phyloP scores from a whole-genome alignment of 2,888 invertebrate genomes.

The Antitype chi region DNA sequence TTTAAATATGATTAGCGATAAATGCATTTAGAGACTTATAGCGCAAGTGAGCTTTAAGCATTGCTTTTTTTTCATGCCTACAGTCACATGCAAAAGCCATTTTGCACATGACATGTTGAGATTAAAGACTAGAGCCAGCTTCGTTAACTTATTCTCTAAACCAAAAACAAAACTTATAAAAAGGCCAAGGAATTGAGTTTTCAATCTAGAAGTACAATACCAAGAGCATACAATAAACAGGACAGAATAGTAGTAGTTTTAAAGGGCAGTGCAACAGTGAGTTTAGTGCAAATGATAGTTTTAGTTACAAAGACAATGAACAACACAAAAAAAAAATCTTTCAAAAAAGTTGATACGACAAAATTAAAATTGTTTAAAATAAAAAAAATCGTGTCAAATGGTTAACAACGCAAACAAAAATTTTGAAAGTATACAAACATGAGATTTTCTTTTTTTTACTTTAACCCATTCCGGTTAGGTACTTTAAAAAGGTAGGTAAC shows the following conservation, averaged over 20 bases:
- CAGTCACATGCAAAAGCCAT: conserved; percentile 14
- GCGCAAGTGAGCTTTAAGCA: not conserved
- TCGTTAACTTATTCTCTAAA: not conserved
- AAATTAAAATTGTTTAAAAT: not conserved
- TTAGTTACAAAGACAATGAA: conserved; percentile 24
- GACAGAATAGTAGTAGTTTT: conserved; percentile 29
- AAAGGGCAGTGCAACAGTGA: conserved; percentile 34
- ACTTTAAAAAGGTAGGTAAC: not conserved
- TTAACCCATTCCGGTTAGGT: no score
- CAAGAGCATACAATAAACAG: conserved; percentile 59
- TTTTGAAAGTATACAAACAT: not conserved
- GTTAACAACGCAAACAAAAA: not conserved
- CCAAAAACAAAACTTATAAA: conserved; percentile 14
- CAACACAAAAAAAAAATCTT: not conserved
- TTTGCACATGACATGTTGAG: not conserved
- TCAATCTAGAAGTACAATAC: conserved; percentile 19
- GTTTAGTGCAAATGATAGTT: conserved; percentile 36
- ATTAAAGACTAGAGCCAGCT: not conserved
- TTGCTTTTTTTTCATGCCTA: conserved; percentile 9
- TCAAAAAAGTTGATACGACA: not conserved
- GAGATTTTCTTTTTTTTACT: not conserved
- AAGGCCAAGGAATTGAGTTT: conserved; percentile 7
- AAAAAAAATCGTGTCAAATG: not conserved
- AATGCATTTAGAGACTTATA: not conserved
- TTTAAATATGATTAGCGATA: not conserved